These are phyloP conservation scores for Hippopotamyrus pictus DNA, from an alignment of 2,797 vertebrate genomes.

Conservation along the genomic window DNA sequence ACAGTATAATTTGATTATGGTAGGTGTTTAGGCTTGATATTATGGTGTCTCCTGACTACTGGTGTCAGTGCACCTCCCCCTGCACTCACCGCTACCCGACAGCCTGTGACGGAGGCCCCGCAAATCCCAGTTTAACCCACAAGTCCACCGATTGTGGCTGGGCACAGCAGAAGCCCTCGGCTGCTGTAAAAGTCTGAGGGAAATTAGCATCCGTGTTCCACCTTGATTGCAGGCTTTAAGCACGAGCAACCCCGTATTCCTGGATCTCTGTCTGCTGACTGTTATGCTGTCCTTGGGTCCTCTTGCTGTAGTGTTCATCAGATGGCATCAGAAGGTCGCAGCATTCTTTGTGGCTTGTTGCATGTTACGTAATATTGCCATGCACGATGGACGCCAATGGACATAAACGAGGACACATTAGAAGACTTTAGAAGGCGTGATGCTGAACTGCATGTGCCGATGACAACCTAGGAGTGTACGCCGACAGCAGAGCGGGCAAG, in stretches of 20 bases:
- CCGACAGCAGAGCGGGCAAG: too few species aligned
- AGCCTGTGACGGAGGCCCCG: neutral
- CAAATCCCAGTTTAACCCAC: neutral
- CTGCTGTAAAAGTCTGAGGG: neutral
- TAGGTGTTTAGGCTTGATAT: neutral
- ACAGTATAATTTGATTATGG: conserved; percentile 3
- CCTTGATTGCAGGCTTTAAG: neutral
- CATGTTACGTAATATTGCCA: neutral
- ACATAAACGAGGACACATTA: neutral
- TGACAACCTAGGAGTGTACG: neutral
- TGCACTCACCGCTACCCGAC: neutral
- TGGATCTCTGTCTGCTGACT: neutral
- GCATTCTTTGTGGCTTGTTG: neutral
- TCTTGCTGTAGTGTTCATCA: neutral
- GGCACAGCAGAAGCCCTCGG: neutral
- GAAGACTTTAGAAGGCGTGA: neutral
- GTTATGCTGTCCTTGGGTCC: neutral
- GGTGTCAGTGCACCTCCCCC: neutral
- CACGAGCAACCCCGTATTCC: neutral
- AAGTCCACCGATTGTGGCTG: neutral
- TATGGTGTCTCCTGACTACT: neutral
- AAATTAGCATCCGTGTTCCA: neutral
- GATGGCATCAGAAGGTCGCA: neutral
- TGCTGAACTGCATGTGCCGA: neutral
- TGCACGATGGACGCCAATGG: neutral